Base-by-base conservation (phyloP, 2,797 vertebrate species). In the Chrosomus eos region DNA sequence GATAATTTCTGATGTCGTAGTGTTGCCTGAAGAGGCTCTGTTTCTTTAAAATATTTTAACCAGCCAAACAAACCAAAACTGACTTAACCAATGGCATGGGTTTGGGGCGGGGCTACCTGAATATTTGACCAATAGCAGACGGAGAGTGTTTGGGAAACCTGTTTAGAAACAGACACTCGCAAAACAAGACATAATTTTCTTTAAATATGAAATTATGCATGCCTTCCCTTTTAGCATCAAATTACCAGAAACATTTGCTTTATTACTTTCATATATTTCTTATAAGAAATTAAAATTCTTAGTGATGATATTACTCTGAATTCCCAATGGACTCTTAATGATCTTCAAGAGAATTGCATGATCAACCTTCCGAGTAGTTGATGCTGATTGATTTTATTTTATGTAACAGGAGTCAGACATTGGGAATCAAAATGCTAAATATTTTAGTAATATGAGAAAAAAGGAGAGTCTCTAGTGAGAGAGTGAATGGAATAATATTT, bases 401-500 rank as follows among this genome's bases (percentile, higher is more conserved):
- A 73, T 74, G 80, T 33, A 73, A 45, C 28, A 48, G n/a, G 55
- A 82, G 38, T 8, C 70, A 36, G 9, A 48, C n/a, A 75, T 66
- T 64, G 48, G 9, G 40, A 62, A 60, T 73, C 28, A 66, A 33
- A 82, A 53, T 11, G 60, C 71, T 38, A 66, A 83, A 75, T 74
- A 64, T 64, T 75, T 48, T 45, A 38, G 16, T 75, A 82, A 82
- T 51, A 51, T 38, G 21, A 51, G 58, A 51, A 74, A 82, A 28
- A 38, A 6, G 3, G 21, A 82, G 43, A 58, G 48, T 23, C 11
- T 43, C 62, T 31, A 36, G 60, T 74, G 3, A 31, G 11, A 45
- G 38, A 31, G 26, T n/a, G 13, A 40, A 58, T 55, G 18, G 28
- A 68, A 36, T 68, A 77, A 68, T 77, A 76, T 83, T 43, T 83